Evolutionary conservation across 1,140 invertebrate genomes (phyloP), one percentile per base, ranked within the genome.

Genomic region (Pissodes strobi): DNA sequence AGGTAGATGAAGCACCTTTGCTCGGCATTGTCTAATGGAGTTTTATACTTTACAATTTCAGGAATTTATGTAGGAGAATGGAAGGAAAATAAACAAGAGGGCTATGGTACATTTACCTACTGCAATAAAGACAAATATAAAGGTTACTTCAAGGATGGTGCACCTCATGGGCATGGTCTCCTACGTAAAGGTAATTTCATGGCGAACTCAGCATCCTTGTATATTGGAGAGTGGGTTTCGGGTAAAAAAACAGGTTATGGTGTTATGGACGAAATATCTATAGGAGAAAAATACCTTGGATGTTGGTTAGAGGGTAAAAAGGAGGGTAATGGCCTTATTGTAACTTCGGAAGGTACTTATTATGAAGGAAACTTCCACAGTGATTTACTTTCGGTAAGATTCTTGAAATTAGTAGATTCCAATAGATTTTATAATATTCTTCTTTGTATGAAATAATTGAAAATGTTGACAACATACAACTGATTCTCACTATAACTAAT

Each of bases 241-340:
- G 91, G 92, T 22, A 83, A 85, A 1, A 88, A 87, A 71, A 85
- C 88, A 70, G 92, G 93, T 0, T 95, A 94, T 73, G 92, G 92
- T 9, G 90, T 95, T 2, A 87, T 93, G 82, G 91, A 94, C 73
- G 90, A 94, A 74, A 90, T 93, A 41, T 83, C 87, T 19, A 88
- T 85, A 70, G 93, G 92, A 18, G 90, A 94, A 77, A 94, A 94
- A 78, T 95, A 94, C 79, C 84, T 95, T 72, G 93, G 93, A 12
- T 87, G 87, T 76, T 95, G 93, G 90, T 85, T 79, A 53, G 91
- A 93, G 59, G 90, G 92, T 75, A 85, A 87, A 74, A 88, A 89
- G 63, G 87, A 91, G 75, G 92, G 92, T 0, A 85, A 84, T 72
- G 92, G 92, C 8, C 80, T 93, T 22, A 90, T 94, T 46, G 91